phyloP scores from a whole-genome alignment of 1,140 invertebrate species.

The Heterodera schachtii region DNA sequence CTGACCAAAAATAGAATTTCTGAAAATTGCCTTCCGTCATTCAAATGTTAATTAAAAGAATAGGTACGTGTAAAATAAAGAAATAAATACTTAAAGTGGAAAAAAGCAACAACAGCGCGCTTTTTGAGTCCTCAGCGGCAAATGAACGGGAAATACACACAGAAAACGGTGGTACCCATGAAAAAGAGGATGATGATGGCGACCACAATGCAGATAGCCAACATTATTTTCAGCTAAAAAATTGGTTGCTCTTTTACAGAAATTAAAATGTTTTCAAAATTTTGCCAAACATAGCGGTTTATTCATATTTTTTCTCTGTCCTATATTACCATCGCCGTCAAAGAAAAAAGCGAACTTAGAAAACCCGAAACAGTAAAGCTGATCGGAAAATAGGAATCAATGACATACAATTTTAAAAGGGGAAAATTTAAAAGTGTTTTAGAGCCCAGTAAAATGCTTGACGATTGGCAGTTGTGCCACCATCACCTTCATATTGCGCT shows the following conservation, averaged over 20 bases:
- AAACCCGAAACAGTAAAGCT: too few relatives aligned
- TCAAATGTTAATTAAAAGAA: too few relatives aligned
- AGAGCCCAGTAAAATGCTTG: not conserved
- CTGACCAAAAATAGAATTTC: too few relatives aligned
- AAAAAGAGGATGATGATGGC: slow-evolving; percentile 44
- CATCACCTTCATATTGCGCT: slow-evolving; percentile 49
- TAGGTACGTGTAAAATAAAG: too few relatives aligned
- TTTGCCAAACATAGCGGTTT: not conserved
- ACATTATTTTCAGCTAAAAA: slow-evolving; percentile 51
- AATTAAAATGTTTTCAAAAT: slow-evolving; percentile 16
- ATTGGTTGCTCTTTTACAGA: slow-evolving; percentile 9
- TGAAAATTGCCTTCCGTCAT: too few relatives aligned
- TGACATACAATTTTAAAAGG: too few relatives aligned
- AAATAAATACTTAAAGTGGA: not conserved
- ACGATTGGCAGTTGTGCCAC: slow-evolving; percentile 3
- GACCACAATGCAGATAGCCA: slow-evolving; percentile 34
- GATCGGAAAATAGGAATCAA: too few relatives aligned
- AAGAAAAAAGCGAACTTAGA: too few relatives aligned
- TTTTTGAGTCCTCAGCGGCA: slow-evolving; percentile 30
- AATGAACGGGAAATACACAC: slow-evolving; percentile 51
- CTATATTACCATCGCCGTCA: too few relatives aligned
- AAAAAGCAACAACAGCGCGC: not conserved
- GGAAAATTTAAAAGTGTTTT: too few relatives aligned
- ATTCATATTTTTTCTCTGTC: too few relatives aligned
- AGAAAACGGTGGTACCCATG: slow-evolving; percentile 44